Conservation (phyloP, 2,888 invertebrate species). For the Latheticus oryzae region DNA sequence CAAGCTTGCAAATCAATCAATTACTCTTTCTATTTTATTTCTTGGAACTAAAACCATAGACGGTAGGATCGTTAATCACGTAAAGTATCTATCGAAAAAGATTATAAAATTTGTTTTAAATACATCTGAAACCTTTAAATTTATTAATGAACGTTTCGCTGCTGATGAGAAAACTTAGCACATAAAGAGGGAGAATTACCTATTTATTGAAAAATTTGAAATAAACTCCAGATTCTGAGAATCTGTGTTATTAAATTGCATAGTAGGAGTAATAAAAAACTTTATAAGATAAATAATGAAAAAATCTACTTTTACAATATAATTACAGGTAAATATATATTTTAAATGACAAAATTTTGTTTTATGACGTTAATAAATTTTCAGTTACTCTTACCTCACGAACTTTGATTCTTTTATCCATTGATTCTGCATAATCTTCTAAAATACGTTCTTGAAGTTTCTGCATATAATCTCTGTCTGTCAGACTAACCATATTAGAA, state of each 20-base stretch:
- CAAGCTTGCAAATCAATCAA: background rate
- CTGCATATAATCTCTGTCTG: constrained; percentile 77
- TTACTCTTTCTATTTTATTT: constrained; percentile 2
- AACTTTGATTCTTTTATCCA: constrained; percentile 72
- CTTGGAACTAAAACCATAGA: constrained; percentile 13
- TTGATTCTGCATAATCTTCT: constrained; percentile 73
- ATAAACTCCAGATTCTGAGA: background rate
- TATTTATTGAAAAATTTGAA: too few species aligned
- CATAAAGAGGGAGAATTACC: too few species aligned
- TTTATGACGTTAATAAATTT: too few species aligned
- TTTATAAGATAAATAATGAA: too few species aligned
- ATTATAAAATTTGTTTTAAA: constrained; percentile 6
- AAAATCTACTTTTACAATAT: too few species aligned
- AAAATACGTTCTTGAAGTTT: constrained; percentile 73
- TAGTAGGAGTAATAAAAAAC: too few species aligned
- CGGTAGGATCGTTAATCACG: constrained; percentile 16
- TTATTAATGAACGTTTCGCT: too few species aligned
- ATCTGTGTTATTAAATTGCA: too few species aligned
- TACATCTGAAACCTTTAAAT: background rate
- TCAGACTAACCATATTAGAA: constrained; percentile 74
- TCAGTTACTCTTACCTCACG: constrained; percentile 75
- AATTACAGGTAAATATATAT: too few species aligned
- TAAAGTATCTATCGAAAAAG: constrained; percentile 16
- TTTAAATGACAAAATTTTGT: too few species aligned
- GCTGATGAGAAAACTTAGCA: too few species aligned